Conservation (phyloP, 2,888 invertebrate genomes). For the Agrotis clavis region DNA sequence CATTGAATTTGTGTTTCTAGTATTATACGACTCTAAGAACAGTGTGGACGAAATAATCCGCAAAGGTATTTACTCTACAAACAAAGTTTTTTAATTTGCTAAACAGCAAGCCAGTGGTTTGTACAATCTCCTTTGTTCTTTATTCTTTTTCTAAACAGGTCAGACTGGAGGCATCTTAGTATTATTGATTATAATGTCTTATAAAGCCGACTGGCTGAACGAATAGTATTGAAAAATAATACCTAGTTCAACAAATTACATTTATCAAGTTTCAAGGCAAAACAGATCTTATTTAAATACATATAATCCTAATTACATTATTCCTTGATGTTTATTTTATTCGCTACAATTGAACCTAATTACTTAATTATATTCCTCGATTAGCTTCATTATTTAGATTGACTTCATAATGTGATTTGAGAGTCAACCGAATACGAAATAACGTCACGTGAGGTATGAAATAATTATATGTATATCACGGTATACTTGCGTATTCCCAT, state of each 20-base stretch:
- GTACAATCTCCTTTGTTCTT: conserved; percentile 51
- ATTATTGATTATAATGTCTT: conserved; percentile 14
- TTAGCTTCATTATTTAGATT: too few species aligned
- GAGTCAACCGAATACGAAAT: conserved; percentile 17
- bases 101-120: conserved; percentile 38
- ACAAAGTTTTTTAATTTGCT: conserved; percentile 61
- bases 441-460: conserved; percentile 16
- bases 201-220: neutral
- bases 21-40: conserved; percentile 30
- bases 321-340: neutral
- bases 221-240: neutral
- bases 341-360: neutral
- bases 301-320: neutral
- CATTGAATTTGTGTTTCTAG: conserved; percentile 9
- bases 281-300: neutral
- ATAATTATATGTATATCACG: conserved; percentile 17
- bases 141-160: conserved; percentile 49
- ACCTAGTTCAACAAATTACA: neutral
- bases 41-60: conserved; percentile 51
- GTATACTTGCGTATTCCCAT: conserved; percentile 26
- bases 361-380: too few species aligned
- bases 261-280: neutral
- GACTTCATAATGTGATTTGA: neutral
- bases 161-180: conserved; percentile 23
- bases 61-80: conserved; percentile 52